Evolutionary conservation across 2,113 vertebrate species (phyloP), one percentile per base, ranked within the genome.

Genomic region (Chauna torquata): DNA sequence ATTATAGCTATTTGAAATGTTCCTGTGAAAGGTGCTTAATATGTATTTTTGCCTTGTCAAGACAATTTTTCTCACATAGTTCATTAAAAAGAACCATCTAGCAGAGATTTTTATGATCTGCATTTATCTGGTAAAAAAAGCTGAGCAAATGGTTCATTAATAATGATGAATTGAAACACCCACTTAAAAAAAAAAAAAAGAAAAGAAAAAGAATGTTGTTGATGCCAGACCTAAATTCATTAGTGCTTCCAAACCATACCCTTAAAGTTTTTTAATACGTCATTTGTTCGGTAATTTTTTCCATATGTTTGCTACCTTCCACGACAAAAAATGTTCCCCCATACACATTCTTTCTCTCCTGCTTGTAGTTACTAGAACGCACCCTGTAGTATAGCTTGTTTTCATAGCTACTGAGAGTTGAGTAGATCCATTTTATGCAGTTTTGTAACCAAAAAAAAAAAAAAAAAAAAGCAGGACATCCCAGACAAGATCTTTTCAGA

Each of bases 401-500:
- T 94, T 93, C 82, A 54, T 62, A 82, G 61, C 59, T 94, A 80
- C 52, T 69, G 65, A 91, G 32, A 64, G 36, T 54, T 87, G 14
- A 93, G 40, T 47, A 69, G 57, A 80, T 69, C n/a, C 15, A 36
- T 61, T 82, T 96, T 84, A 65, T 55, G 62, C 18, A 61, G 20
- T 55, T 95, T 45, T 75, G 16, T 74, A 79, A 94, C 90, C 83
- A 62, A 38, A 62, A 61, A 27, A 59, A 59, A 22, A 55, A 10
- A 57, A 55, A 55, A 24, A 24, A 59, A 23, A 22, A 49, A 50
- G 44, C 34, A 76, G 88, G 32, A 47, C 58, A 71, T 71, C 20
- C 59, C 47, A 94, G 92, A 87, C 77, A 84, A 20, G 36, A 59
- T 91, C 77, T 93, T 97, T 93, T 97, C 95, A 95, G 81, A 91